Evolutionary conservation across 1,140 invertebrate species (phyloP), one percentile per base, ranked within the genome.

Genomic region (Rhizoglyphus robini): DNA sequence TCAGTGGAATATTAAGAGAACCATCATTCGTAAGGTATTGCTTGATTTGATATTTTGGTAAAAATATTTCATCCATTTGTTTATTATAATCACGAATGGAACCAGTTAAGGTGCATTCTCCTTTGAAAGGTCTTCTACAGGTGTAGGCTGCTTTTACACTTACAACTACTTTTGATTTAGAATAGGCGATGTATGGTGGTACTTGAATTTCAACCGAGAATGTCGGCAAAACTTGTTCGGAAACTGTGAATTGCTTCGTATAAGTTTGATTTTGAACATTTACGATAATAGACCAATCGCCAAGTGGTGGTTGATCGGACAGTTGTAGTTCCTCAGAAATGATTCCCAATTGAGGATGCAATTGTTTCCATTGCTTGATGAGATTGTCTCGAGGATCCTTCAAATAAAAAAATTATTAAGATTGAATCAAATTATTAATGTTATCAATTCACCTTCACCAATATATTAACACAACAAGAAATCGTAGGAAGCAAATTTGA

Each of bases 211-310:
- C 83, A 29, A 96, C 87, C 73, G 92, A 83, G 75, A 93, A 96
- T 71, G 94, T 92, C 0, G 93, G 93, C 32, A 93, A 76, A 31
- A 96, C 85, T 75, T 96, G 96, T 77, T 95, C 88, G 2, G 88
- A 88, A 18, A 95, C 86, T 72, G 85, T 80, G 66, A 95, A 85
- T 3, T 75, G 77, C 71, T 86, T 86, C 47, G 81, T 67, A 36
- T 25, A 65, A 29, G 57, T 63, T 47, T 68, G 70, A 5, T 48
- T 34, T n/a, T 23, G 27, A 32, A 68, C 47, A 29, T 67, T 48
- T 13, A 85, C 84, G 48, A 81, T 81, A 61, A 96, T 88, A 47
- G 82, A 86, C 92, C 93, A 97, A 70, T 85, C 82, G n/a, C 92
- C 93, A 5, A 95, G 78, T n/a, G 90, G 85, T 0, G 91, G 90